Evolutionary conservation across 2,797 vertebrate species (phyloP).

Genomic region (Peromyscus nudipes): DNA sequence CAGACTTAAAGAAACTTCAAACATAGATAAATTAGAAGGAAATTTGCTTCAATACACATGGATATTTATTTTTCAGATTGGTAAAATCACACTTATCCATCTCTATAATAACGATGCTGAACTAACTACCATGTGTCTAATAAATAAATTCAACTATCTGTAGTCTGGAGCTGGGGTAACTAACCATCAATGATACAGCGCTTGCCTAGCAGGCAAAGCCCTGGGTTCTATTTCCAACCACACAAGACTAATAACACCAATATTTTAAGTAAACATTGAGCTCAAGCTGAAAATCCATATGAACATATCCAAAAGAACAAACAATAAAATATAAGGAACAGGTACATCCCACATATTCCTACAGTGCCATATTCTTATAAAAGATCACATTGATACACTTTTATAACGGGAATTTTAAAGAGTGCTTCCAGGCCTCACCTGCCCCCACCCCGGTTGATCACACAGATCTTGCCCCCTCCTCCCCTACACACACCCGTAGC

Average conservation of each 20-base stretch:
- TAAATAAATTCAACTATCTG: neutral
- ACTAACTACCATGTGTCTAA: neutral
- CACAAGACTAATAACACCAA: neutral
- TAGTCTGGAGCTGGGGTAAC: neutral
- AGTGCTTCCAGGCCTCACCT: neutral
- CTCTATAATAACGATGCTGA: slow-evolving; percentile 20
- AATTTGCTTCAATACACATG: neutral
- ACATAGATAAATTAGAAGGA: neutral
- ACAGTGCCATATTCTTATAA: neutral
- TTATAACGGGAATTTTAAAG: slow-evolving; percentile 2
- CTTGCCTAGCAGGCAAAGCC: neutral
- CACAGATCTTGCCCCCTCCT: neutral
- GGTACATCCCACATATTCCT: neutral
- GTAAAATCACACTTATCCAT: neutral
- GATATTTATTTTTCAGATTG: slow-evolving; percentile 3
- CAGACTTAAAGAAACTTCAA: neutral
- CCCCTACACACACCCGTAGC: neutral
- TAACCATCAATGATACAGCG: neutral
- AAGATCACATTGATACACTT: neutral
- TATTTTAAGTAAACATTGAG: slow-evolving; percentile 29
- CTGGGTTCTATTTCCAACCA: neutral
- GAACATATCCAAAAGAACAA: slow-evolving; percentile 44
- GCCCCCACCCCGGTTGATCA: neutral
- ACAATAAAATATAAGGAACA: slow-evolving; percentile 34
- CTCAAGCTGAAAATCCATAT: slow-evolving; percentile 34